phyloP scores from a whole-genome alignment of 64 coral and sea anemone species.

The Acropora tenuis region DNA sequence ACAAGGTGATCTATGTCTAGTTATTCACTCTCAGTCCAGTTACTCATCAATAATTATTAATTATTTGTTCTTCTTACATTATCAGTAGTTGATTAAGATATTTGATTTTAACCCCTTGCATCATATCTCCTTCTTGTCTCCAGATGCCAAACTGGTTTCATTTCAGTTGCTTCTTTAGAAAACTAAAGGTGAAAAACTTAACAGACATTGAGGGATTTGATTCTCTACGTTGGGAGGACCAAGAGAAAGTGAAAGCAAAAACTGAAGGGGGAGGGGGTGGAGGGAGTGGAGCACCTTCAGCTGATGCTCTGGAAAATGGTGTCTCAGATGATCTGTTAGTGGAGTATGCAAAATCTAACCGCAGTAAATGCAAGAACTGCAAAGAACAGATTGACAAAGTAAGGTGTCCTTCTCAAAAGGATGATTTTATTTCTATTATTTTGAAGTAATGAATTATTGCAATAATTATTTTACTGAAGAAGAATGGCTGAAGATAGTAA shows the following conservation, averaged over 20 bases:
- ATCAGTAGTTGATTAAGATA: neutral
- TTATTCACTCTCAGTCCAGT: no score
- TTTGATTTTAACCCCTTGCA: neutral
- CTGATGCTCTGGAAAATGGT: neutral
- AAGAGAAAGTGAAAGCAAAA: conserved; percentile 74
- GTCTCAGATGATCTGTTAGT: conserved; percentile 69
- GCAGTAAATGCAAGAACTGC: conserved; percentile 93
- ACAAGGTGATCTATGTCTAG: no score
- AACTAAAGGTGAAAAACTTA: conserved; percentile 55
- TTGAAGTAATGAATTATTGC: no score
- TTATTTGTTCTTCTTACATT: no score
- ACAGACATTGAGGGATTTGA: conserved; percentile 80
- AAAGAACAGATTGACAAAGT: conserved; percentile 96
- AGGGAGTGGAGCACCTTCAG: neutral
- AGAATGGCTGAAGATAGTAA: no score
- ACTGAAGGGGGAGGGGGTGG: conserved; percentile 13
- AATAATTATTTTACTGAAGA: no score
- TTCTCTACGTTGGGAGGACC: conserved; percentile 85
- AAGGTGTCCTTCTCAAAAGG: neutral
- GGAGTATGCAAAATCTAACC: conserved; percentile 95
- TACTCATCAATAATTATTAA: no score
- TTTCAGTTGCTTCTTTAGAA: conserved; percentile 88
- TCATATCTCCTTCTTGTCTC: neutral
- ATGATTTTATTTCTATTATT: no score
- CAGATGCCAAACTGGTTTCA: conserved; percentile 97